Conservation (phyloP, 2,113 vertebrate genomes). For the Tautogolabrus adspersus region DNA sequence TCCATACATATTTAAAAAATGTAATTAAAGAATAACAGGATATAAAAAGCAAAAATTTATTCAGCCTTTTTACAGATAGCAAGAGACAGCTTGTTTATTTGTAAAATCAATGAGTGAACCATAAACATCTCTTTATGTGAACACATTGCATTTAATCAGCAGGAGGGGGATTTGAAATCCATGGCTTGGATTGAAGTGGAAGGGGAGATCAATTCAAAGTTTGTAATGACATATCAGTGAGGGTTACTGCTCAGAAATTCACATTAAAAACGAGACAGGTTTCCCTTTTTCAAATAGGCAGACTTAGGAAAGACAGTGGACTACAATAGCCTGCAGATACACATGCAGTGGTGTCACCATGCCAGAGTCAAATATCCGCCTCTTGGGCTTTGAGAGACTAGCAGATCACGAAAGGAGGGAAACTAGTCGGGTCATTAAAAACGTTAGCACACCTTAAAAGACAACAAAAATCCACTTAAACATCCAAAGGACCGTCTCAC, state of each 20-base stretch:
- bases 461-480: conserved; percentile 51
- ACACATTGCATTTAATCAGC: conserved; percentile 80
- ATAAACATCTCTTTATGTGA: conserved; percentile 80
- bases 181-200: conserved; percentile 50
- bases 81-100: conserved; percentile 66
- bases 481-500: conserved; percentile 48
- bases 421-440: conserved; percentile 40
- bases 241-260: conserved; percentile 69
- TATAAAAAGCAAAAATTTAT: conserved; percentile 83
- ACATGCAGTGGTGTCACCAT: conserved; percentile 66
- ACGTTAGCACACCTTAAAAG: conserved; percentile 59
- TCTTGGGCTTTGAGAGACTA: conserved; percentile 28
- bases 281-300: conserved; percentile 74
- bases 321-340: conserved; percentile 59
- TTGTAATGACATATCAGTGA: conserved; percentile 39
- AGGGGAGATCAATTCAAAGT: conserved; percentile 53
- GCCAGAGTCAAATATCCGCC: not conserved
- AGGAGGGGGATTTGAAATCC: conserved; percentile 66
- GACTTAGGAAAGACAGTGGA: conserved; percentile 68
- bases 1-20: not conserved
- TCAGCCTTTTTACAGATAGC: conserved; percentile 79
- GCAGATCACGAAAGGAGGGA: conserved; percentile 46
- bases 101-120: conserved; percentile 76
- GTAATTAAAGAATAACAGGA: conserved; percentile 19
- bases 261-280: conserved; percentile 75